Conservation (phyloP, 2,797 vertebrate species). For the Eptatretus atami region DNA sequence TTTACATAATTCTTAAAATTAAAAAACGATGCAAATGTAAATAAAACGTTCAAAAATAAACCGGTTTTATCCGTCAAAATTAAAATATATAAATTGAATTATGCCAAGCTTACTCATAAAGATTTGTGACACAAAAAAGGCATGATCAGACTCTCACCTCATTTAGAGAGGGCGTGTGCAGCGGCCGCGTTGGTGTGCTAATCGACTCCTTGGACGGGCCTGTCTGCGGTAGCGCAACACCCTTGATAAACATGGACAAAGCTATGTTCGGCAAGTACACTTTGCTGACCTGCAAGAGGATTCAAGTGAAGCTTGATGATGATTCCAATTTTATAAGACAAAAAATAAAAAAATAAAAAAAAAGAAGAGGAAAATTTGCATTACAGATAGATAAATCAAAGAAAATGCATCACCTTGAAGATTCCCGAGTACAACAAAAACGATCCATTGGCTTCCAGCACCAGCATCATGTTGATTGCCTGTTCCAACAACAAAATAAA, state of each 20-base stretch:
- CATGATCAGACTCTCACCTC: slow-evolving; percentile 24
- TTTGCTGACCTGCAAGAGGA: too few relatives aligned
- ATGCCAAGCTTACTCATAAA: background rate
- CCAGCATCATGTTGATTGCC: slow-evolving; percentile 47
- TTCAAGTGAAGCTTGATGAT: too few relatives aligned
- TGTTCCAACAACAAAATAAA: slow-evolving; percentile 12
- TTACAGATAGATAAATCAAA: background rate
- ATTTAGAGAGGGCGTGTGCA: slow-evolving; percentile 36
- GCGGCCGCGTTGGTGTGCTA: slow-evolving; percentile 38
- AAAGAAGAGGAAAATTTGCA: too few relatives aligned
- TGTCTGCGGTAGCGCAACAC: slow-evolving; percentile 19
- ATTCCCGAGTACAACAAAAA: slow-evolving; percentile 67
- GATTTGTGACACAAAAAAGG: background rate
- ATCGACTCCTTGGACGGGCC: slow-evolving; percentile 31
- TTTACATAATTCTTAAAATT: too few relatives aligned
- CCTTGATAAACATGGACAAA: too few relatives aligned
- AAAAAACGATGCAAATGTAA: too few relatives aligned
- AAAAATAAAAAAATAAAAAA: too few relatives aligned
- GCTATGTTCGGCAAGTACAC: too few relatives aligned
- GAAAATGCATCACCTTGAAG: slow-evolving; percentile 12
- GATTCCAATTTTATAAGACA: too few relatives aligned
- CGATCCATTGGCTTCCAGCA: slow-evolving; percentile 56
- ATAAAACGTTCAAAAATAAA: too few relatives aligned
- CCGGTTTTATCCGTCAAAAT: too few relatives aligned
- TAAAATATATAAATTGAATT: too few relatives aligned